Evolutionary conservation across 2,888 invertebrate species (phyloP), one percentile per base, ranked within the genome.

Genomic region (Caenorhabditis imperialis): DNA sequence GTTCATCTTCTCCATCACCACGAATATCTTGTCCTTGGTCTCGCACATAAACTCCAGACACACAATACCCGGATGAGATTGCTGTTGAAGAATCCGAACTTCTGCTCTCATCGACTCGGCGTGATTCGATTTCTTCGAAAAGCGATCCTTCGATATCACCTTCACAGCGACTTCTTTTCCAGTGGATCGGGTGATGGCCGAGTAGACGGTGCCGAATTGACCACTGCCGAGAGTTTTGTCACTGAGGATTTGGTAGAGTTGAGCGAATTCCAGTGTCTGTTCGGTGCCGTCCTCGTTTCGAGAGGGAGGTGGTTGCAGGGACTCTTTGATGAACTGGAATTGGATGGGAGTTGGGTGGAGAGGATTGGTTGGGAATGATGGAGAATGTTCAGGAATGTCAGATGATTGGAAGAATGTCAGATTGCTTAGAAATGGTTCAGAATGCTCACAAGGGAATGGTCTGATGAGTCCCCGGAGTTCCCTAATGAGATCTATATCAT

Each of bases 131-230:
- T 78, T 78, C 33, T 85, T 86, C 53, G 84, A 78, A 63, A 88
- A 88, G 7, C 88, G 72, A 35, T 87, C 88, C 63, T 88, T 88
- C 8, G 84, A 83, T 18, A 88, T 88, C 16, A 86, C 87, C 77
- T 88, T 88, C 18, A 88, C 84, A 2, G 88, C 88, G 16, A 88
- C 88, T 44, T 84, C 83, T n/a, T 84, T 76, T 18, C 87, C 85
- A 1, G 82, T 78, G 48, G 83, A 81, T 18, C 88, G 70, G 40
- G 88, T 86, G 27, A 88, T 81, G 86, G 96, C 98, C 69, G 95
- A 96, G 90, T 98, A 99, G 40, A 99, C 99, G 83, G 96, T 95
- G 60, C 99, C 99, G 90, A 99, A 99, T 90, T 99, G 99, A 0
- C 99, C 99, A 2, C 96, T 96, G 60, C 99, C 99, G 30, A 99